Evolutionary conservation across 2,113 vertebrate genomes (phyloP), one percentile per base, ranked within the genome.

Genomic region (Anarhynchus alexandrinus): DNA sequence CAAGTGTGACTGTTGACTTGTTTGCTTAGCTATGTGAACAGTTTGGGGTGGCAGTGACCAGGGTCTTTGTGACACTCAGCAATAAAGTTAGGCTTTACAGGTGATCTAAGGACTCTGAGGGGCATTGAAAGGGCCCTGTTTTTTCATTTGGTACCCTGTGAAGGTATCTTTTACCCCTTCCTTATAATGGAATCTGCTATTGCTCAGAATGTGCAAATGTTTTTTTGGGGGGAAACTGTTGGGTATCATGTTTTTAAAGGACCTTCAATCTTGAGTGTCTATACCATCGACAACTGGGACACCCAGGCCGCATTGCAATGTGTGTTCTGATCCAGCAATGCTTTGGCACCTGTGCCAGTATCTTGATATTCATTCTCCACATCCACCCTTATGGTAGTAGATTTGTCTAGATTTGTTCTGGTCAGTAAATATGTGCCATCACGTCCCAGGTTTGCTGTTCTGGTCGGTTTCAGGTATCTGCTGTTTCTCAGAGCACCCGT

Each of bases 261-360:
- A 59, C 26, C 16, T 38, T 64, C 25, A 51, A 2, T 43, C 42
- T 70, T 1, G 0, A 62, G 4, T 45, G 15, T 66, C 52, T 71
- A 2, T 42, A 15, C 7, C 16, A 32, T 19, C 0, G 2, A n/a
- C 22, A 72, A 1, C 2, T 51, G 51, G 49, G 36, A 69, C 13
- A 86, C 6, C 14, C 26, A 43, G 43, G 51, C 45, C 86, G 23
- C 22, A 40, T 45, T 64, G 38, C 57, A 57, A 57, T 15, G 26
- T 59, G 47, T 85, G 19, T 70, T 43, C 55, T 51, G 62, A 54
- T 22, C 18, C 42, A 84, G 36, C 16, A 66, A 10, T 73, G 34
- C 62, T 83, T 86, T 86, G 52, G 79, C 47, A 74, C 29, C 5
- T 64, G 32, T 85, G 16, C 52, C 32, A 22, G 26, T 57, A 15